Percentiles rank a stretch among this genome's conserved stretches.
These are phyloP conservation scores for Nyctereutes procyonoides DNA, from an alignment of 2,113 vertebrate species.

Conservation along the genomic window DNA sequence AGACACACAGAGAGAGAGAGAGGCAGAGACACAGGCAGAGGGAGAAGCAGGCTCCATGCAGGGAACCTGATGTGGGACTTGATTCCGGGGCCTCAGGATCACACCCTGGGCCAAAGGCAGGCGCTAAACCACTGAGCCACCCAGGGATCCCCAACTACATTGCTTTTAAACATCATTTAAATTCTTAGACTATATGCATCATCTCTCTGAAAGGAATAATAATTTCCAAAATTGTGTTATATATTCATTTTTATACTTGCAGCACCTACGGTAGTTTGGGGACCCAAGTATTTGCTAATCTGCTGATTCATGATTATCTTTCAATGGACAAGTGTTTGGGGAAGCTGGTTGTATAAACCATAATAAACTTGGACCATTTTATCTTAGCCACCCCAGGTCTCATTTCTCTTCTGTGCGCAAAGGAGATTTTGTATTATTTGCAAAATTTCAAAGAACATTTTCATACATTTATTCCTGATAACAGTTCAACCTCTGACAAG, in stretches of 20 bases:
- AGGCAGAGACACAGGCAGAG: no score
- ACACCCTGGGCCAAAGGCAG: no score
- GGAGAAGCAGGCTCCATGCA: no score
- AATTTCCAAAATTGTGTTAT: not conserved
- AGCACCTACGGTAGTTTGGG: not conserved
- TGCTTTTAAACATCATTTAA: conserved; percentile 13
- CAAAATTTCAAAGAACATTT: not conserved
- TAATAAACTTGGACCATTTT: not conserved
- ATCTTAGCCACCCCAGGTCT: not conserved
- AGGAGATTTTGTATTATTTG: not conserved
- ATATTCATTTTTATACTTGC: not conserved
- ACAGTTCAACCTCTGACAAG: not conserved
- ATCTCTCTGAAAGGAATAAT: not conserved
- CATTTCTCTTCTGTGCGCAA: not conserved
- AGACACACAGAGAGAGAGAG: no score
- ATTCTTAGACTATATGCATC: not conserved
- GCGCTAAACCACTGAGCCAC: rapidly evolving
- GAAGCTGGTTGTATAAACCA: not conserved
- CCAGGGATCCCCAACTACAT: no score
- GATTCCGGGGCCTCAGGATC: no score
- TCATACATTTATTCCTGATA: not conserved
- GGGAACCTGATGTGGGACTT: no score
- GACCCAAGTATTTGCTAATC: not conserved
- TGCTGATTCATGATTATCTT: not conserved
- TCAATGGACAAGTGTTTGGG: not conserved